These are phyloP conservation scores for Melinaea marsaeus DNA, from an alignment of 2,888 invertebrate species.

Conservation along the genomic window DNA sequence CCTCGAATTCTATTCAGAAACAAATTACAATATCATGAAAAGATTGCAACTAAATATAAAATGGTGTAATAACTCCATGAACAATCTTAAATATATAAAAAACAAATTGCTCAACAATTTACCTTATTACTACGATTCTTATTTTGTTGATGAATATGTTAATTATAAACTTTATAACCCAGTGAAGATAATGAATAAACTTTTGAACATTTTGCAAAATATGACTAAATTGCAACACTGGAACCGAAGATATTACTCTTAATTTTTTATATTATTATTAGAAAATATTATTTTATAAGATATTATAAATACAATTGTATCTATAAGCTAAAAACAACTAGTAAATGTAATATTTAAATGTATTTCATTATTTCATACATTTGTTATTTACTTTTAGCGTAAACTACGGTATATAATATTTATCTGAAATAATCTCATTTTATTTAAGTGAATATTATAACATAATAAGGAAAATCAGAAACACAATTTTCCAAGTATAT, in stretches of 20 bases:
- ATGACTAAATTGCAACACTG: conserved; percentile 30
- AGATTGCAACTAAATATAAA: conserved; percentile 25
- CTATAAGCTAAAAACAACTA: too few species aligned
- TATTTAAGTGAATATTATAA: not conserved
- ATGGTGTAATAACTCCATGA: conserved; percentile 33
- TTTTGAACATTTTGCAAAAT: conserved; percentile 30
- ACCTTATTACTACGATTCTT: conserved; percentile 38
- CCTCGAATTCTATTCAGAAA: conserved; percentile 40
- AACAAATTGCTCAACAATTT: conserved; percentile 32
- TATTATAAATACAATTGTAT: not conserved
- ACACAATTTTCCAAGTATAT: not conserved
- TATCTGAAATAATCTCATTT: conserved; percentile 1
- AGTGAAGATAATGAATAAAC: conserved; percentile 30
- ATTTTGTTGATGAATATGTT: conserved; percentile 45
- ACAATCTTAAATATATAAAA: conserved; percentile 33
- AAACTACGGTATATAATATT: too few species aligned
- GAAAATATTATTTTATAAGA: not conserved
- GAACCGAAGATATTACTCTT: conserved; percentile 28
- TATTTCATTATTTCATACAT: too few species aligned
- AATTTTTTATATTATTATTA: too few species aligned
- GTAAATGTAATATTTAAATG: too few species aligned
- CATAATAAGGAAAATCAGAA: too few species aligned
- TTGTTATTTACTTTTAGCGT: too few species aligned
- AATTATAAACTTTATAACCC: conserved; percentile 35
- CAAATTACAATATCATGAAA: conserved; percentile 37